Evolutionary conservation across 2,888 invertebrate genomes (phyloP), one percentile per base, ranked within the genome.

Genomic region (Cactoblastis cactorum): DNA sequence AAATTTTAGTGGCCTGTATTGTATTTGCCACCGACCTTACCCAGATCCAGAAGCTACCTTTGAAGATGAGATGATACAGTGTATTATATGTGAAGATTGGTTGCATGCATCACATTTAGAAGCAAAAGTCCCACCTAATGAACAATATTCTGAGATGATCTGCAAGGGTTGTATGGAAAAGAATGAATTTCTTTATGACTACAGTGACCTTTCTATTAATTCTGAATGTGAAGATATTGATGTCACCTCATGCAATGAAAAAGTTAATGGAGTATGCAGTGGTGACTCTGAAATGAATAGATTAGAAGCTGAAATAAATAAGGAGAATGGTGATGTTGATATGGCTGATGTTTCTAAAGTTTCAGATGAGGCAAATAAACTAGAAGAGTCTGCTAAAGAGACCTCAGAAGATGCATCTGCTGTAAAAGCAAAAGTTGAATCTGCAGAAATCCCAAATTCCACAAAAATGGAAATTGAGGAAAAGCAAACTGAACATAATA

Each of bases 11-110:
- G 99, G 98, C 0, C 74, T 95, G 1, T 99, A 99, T 80, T 99
- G 99, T 74, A 93, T 88, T 9, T 99, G 99, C 77, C 89, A 94
- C 35, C 92, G 97, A 50, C 98, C 98, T 0, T 99, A 98, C 83
- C 99, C 99, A 9, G 98, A 99, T 83, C 95, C 95, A 0, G 97
- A 98, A 8, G 93, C 94, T 71, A 90, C 92, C 3, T 82, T 91
- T 33, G 94, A 95, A 49, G 98, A 98, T 83, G 95, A 96, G 65
- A 99, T 99, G 98, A 93, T 98, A 45, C 99, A 99, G 74, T 99
- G 99, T 72, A 91, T 96, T 39, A 88, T 98, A 49, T 99, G 99
- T 80, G 99, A 99, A 78, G 99, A 99, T 80, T 99, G 99, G 99
- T 96, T 94, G 67, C 99, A 99, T 87, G 92, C 94, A 19, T 80